phyloP scores from a whole-genome alignment of 2,888 invertebrate genomes.

The Andrena bicolor region DNA sequence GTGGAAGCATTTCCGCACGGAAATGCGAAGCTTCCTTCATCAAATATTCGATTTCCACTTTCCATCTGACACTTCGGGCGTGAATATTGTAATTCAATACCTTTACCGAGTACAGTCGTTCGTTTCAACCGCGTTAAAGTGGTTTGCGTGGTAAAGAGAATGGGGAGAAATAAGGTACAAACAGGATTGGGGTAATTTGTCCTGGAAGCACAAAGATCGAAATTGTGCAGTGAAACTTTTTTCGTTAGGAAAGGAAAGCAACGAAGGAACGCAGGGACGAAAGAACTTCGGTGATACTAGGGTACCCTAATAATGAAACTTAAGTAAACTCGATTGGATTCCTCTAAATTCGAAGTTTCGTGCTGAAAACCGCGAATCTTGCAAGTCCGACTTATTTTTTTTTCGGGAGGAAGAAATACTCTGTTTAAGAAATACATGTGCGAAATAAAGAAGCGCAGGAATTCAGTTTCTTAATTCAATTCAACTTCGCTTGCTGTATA shows the following conservation, averaged over 20 bases:
- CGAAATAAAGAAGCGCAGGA: too few species aligned
- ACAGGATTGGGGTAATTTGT: not conserved
- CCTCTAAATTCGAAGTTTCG: too few species aligned
- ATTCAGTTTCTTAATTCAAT: too few species aligned
- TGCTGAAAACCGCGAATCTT: too few species aligned
- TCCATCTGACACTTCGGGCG: not conserved
- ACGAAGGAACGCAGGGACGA: not conserved
- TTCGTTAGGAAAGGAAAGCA: too few species aligned
- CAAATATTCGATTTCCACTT: not conserved
- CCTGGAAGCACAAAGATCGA: not conserved
- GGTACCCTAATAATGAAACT: not conserved
- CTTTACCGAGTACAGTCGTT: not conserved
- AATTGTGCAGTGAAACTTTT: not conserved
- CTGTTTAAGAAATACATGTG: too few species aligned
- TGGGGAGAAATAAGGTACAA: not conserved
- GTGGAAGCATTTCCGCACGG: not conserved
- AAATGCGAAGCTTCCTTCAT: slow-evolving; percentile 2
- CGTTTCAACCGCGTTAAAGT: not conserved
- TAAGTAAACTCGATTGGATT: too few species aligned
- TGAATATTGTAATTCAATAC: not conserved
- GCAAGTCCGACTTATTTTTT: too few species aligned
- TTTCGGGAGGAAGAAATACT: too few species aligned
- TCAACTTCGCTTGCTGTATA: too few species aligned
- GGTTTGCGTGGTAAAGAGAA: not conserved
- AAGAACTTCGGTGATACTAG: not conserved